Conservation (phyloP, 2,888 invertebrate genomes). For the Hyles lineata region DNA sequence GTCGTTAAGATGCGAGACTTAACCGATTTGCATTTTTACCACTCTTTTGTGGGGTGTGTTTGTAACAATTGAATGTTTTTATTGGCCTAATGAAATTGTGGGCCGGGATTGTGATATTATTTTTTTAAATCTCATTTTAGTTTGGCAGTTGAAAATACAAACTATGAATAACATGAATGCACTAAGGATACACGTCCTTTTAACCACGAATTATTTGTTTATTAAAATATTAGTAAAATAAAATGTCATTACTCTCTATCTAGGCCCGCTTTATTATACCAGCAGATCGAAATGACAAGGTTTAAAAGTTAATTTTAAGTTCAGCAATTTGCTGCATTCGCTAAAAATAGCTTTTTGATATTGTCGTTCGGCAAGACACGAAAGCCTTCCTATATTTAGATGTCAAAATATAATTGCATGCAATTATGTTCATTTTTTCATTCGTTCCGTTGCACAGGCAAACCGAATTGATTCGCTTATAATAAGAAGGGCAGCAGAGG, state of each 20-base stretch:
- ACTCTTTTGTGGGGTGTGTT: constrained; percentile 64
- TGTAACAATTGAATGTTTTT: constrained; percentile 56
- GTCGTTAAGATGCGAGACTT: constrained; percentile 75
- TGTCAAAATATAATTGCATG: not conserved
- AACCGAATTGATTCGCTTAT: not conserved
- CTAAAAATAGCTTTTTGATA: not conserved
- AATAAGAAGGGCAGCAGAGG: not conserved
- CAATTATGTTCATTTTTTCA: constrained; percentile 3
- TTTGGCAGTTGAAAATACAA: too few species aligned
- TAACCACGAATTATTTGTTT: too few species aligned
- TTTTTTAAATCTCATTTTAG: not conserved
- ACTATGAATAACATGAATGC: too few species aligned
- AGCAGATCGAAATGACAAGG: too few species aligned
- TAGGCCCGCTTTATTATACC: too few species aligned
- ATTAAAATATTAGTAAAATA: too few species aligned
- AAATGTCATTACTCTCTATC: too few species aligned
- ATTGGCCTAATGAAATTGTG: constrained; percentile 11
- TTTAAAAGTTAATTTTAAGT: too few species aligned
- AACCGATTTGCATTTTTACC: constrained; percentile 76
- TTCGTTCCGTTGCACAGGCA: not conserved
- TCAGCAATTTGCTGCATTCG: not conserved
- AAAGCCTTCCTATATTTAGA: not conserved
- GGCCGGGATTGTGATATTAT: not conserved
- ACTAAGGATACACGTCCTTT: too few species aligned
- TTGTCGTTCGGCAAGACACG: not conserved